Conservation (phyloP, 1,140 invertebrate genomes). For the Drosophila nebulosa region DNA sequence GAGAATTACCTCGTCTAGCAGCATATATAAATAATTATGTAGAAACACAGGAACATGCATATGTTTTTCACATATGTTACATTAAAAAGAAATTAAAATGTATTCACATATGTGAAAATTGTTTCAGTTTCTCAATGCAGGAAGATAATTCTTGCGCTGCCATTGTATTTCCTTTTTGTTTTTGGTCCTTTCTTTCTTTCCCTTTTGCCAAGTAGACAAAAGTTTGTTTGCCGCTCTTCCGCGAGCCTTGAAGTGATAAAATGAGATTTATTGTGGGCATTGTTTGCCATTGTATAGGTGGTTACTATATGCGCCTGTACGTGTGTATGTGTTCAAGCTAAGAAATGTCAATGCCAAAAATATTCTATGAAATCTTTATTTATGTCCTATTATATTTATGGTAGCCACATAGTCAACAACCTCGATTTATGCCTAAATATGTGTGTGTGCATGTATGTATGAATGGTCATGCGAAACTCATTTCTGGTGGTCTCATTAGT, state of each 20-base stretch:
- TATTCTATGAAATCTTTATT: conserved; percentile 55
- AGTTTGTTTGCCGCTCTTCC: conserved; percentile 45
- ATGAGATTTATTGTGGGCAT: conserved; percentile 64
- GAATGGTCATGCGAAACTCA: conserved; percentile 44
- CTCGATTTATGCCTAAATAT: neutral
- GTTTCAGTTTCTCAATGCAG: conserved; percentile 39
- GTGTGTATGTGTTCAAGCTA: conserved; percentile 12
- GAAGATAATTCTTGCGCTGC: conserved; percentile 51
- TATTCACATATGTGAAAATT: conserved; percentile 33
- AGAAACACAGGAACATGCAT: neutral
- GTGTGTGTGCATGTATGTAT: neutral
- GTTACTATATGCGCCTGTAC: neutral
- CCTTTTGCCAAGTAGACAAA: conserved; percentile 34
- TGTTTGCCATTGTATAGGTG: conserved; percentile 22
- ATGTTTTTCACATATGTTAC: neutral
- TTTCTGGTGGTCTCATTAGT: conserved; percentile 47
- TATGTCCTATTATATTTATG: conserved; percentile 49
- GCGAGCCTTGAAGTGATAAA: conserved; percentile 64
- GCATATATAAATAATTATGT: neutral
- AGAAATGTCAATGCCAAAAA: conserved; percentile 37
- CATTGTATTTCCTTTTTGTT: conserved; percentile 46
- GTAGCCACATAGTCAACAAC: conserved; percentile 15
- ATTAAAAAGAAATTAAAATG: conserved; percentile 16
- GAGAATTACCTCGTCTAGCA: neutral
- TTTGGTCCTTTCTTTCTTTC: conserved; percentile 15